Evolutionary conservation across 1,140 invertebrate species (phyloP).

Genomic region (Trachelipus rathkii): DNA sequence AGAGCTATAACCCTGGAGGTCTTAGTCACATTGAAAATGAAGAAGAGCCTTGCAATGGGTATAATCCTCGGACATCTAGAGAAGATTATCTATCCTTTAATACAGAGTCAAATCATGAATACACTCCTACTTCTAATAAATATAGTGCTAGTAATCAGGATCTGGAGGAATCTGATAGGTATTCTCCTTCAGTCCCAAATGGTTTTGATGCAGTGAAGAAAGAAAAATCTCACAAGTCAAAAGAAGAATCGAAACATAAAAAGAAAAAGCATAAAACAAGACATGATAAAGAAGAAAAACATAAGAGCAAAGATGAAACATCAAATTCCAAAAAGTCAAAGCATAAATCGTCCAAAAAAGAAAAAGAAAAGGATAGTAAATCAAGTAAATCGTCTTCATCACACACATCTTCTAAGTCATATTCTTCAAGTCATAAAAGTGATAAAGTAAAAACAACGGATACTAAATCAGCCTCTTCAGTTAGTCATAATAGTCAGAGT

Average conservation of each 20-base stretch:
- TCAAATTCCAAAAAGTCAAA: constrained; percentile 4
- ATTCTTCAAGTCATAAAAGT: background rate
- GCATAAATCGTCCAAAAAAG: constrained; percentile 44
- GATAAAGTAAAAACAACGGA: background rate
- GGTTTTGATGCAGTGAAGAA: background rate
- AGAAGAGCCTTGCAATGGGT: constrained; percentile 28
- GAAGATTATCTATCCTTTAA: constrained; percentile 32
- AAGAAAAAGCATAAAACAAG: constrained; percentile 30
- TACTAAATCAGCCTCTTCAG: too few species aligned
- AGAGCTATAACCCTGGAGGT: constrained; percentile 3
- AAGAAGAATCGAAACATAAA: background rate
- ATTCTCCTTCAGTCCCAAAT: background rate
- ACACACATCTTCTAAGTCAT: background rate
- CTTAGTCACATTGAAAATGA: constrained; percentile 6
- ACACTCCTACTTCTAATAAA: background rate
- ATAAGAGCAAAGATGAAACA: background rate
- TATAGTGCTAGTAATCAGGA: background rate
- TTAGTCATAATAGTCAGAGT: too few species aligned
- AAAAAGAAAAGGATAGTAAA: constrained; percentile 29
- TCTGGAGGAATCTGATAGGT: background rate
- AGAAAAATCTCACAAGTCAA: background rate
- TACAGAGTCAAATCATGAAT: background rate
- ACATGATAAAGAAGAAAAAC: constrained; percentile 26
- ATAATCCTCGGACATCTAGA: constrained; percentile 28
- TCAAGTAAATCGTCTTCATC: constrained; percentile 16